Conservation (phyloP, 2,797 vertebrate genomes). For the Graptemys geographica region DNA sequence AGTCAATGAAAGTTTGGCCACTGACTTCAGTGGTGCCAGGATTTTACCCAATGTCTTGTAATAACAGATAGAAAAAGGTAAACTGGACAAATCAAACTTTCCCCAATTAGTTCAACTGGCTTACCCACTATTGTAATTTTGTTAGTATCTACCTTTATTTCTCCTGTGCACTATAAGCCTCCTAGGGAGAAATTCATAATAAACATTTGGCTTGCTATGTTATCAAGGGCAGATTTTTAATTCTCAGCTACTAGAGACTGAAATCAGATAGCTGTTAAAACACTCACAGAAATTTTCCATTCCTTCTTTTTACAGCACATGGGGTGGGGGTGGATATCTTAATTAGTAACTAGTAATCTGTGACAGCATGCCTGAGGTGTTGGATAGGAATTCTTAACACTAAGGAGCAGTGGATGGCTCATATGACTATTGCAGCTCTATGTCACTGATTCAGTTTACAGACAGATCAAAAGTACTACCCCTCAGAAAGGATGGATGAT, state of each 20-base stretch:
- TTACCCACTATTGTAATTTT: slow-evolving; percentile 35
- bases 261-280: slow-evolving; percentile 50
- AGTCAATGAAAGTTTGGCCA: neutral
- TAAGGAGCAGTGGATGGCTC: neutral
- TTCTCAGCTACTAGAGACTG: slow-evolving; percentile 50
- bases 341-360: slow-evolving; percentile 39
- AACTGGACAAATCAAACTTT: slow-evolving; percentile 42
- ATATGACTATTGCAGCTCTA: neutral
- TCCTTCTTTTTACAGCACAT: slow-evolving; percentile 54
- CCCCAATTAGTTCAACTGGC: slow-evolving; percentile 39
- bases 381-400: slow-evolving; percentile 27
- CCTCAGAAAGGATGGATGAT: neutral
- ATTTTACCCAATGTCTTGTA: neutral
- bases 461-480: neutral
- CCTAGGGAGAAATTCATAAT: slow-evolving; percentile 32
- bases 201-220: slow-evolving; percentile 43
- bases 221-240: slow-evolving; percentile 64
- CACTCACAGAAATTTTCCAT: slow-evolving; percentile 60
- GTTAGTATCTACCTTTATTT: slow-evolving; percentile 56
- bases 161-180: slow-evolving; percentile 30
- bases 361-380: slow-evolving; percentile 10
- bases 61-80: neutral
- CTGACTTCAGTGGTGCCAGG: neutral
- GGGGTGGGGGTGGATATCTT: neutral
- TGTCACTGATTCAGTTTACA: neutral